Conservation (phyloP, 2,888 invertebrate genomes). For the Phyto melanocephala region DNA sequence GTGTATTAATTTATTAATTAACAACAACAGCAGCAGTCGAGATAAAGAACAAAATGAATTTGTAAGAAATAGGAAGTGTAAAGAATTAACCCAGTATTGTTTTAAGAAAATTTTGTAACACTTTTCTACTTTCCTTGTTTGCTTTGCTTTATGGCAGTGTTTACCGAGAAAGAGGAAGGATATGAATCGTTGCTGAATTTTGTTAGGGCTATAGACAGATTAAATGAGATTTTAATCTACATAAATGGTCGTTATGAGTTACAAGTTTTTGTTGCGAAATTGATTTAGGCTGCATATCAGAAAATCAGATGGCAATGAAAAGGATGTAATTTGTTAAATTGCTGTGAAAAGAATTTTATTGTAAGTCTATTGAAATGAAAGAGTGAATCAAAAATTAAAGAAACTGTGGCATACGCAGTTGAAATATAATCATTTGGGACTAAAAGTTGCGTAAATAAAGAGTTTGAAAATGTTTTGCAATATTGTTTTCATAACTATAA, state of each 20-base stretch:
- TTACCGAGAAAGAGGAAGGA: not conserved
- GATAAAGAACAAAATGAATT: slow-evolving; percentile 7
- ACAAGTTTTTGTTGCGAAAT: slow-evolving; percentile 10
- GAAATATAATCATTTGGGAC: too few relatives aligned
- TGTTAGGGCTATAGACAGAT: not conserved
- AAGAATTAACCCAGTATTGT: slow-evolving; percentile 19
- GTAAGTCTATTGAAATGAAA: not conserved
- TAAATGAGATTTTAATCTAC: slow-evolving; percentile 45
- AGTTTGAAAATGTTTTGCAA: too few relatives aligned
- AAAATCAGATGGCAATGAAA: slow-evolving; percentile 16
- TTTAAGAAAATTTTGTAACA: slow-evolving; percentile 15
- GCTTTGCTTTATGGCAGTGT: not conserved
- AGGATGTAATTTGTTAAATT: slow-evolving; percentile 37
- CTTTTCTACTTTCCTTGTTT: slow-evolving; percentile 9
- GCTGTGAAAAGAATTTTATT: not conserved
- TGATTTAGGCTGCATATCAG: slow-evolving; percentile 25
- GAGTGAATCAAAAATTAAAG: too few relatives aligned
- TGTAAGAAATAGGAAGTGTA: slow-evolving; percentile 18
- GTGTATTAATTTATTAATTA: slow-evolving; percentile 64
- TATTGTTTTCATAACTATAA: too few relatives aligned
- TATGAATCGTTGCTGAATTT: not conserved
- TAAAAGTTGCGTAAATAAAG: too few relatives aligned
- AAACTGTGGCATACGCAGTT: too few relatives aligned
- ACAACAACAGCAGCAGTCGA: slow-evolving; percentile 21
- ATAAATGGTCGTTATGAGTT: slow-evolving; percentile 36